phyloP scores from a whole-genome alignment of 2,797 vertebrate genomes.

The Pseudochirops corinnae region DNA sequence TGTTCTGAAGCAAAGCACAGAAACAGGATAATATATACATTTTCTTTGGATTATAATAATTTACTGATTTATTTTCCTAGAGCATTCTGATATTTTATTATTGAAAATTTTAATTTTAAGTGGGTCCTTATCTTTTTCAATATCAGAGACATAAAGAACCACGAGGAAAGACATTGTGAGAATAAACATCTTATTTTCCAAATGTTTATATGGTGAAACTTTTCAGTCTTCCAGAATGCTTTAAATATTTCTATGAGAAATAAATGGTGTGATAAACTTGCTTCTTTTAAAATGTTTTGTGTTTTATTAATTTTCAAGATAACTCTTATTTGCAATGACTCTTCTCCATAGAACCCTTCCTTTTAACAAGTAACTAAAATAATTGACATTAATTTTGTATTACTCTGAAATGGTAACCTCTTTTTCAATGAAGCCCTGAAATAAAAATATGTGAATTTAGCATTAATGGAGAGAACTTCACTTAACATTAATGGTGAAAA shows the following conservation, averaged over 20 bases:
- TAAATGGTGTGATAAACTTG: not conserved
- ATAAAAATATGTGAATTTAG: not conserved
- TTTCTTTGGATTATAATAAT: not conserved
- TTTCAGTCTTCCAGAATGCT: not conserved
- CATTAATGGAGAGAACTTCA: not conserved
- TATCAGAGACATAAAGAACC: not conserved
- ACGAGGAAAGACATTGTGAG: not conserved
- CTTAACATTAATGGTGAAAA: not conserved
- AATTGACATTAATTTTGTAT: not conserved
- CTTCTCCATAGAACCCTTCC: not conserved
- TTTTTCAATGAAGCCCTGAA: not conserved
- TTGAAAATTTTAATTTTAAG: slow-evolving; percentile 6
- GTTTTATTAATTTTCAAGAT: not conserved
- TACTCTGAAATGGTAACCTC: not conserved
- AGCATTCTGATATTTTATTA: not conserved
- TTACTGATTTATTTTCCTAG: slow-evolving; percentile 5
- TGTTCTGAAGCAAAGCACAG: not conserved
- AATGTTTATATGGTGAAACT: not conserved
- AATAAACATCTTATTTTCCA: not conserved
- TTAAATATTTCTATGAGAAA: not conserved
- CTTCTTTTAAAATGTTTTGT: not conserved
- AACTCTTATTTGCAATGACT: not conserved
- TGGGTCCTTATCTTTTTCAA: not conserved
- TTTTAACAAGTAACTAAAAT: not conserved
- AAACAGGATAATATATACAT: not conserved